Conservation (phyloP, 2,888 invertebrate species). For the Druceiella hillmani region DNA sequence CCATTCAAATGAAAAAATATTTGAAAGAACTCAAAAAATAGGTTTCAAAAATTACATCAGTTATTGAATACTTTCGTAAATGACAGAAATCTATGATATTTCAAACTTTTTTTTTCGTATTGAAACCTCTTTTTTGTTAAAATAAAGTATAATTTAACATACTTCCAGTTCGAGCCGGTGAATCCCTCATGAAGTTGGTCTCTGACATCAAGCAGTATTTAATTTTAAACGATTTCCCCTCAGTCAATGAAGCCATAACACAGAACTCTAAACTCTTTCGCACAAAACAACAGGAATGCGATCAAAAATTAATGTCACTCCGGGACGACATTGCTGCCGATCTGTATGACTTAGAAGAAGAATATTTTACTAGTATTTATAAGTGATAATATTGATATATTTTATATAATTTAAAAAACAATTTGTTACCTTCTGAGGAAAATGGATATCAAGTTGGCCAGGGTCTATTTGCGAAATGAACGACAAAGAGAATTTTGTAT, state of each 20-base stretch:
- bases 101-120: too few species aligned
- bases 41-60: too few species aligned
- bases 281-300: slow-evolving; percentile 87
- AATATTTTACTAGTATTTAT: slow-evolving; percentile 84
- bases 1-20: too few species aligned
- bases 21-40: too few species aligned
- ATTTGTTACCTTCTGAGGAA: too few species aligned
- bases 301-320: slow-evolving; percentile 86
- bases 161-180: slow-evolving; percentile 83
- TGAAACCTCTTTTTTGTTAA: too few species aligned
- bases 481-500: too few species aligned
- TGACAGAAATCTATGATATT: too few species aligned
- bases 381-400: slow-evolving; percentile 52
- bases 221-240: slow-evolving; percentile 96
- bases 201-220: slow-evolving; percentile 97
- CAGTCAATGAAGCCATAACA: slow-evolving; percentile 95
- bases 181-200: slow-evolving; percentile 94
- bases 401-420: too few species aligned
- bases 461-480: too few species aligned
- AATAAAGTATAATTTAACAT: background rate
- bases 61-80: too few species aligned
- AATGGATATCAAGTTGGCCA: too few species aligned
- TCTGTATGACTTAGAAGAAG: slow-evolving; percentile 87
- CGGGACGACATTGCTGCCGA: slow-evolving; percentile 95
- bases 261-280: slow-evolving; percentile 86